Percentiles rank a stretch among this genome's conserved stretches.
Conservation (phyloP, 2,888 invertebrate genomes). For the Didymodactylos carnosus region DNA sequence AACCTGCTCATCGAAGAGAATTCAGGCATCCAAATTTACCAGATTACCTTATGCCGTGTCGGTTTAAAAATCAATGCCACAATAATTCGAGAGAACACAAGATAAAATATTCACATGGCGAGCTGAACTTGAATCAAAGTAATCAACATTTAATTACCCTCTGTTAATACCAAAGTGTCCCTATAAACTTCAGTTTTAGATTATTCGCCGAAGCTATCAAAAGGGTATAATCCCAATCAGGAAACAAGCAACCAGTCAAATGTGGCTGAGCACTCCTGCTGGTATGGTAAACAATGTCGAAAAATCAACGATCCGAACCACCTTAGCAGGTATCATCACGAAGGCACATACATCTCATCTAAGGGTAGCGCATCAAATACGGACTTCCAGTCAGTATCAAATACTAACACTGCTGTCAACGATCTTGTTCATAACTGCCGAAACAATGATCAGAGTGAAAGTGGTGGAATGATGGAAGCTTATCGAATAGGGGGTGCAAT, state of each 20-base stretch:
- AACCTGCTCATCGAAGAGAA: neutral
- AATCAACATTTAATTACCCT: too few species aligned
- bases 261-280: neutral
- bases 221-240: too few species aligned
- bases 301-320: neutral
- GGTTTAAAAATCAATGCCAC: neutral
- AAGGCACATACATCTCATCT: neutral
- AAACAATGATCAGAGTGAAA: too few species aligned
- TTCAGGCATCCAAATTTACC: neutral
- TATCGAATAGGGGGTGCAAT: neutral
- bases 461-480: neutral
- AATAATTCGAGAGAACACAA: neutral
- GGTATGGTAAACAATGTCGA: neutral
- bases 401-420: neutral
- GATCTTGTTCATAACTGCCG: neutral
- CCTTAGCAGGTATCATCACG: neutral
- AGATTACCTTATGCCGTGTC: neutral
- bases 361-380: neutral
- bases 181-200: too few species aligned
- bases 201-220: too few species aligned
- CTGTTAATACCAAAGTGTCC: too few species aligned
- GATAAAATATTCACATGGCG: neutral
- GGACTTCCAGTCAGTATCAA: neutral
- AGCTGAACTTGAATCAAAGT: neutral
- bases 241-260: neutral